Evolutionary conservation across 2,888 invertebrate genomes (phyloP), one percentile per base, ranked within the genome.

Genomic region (Gibbula magus): DNA sequence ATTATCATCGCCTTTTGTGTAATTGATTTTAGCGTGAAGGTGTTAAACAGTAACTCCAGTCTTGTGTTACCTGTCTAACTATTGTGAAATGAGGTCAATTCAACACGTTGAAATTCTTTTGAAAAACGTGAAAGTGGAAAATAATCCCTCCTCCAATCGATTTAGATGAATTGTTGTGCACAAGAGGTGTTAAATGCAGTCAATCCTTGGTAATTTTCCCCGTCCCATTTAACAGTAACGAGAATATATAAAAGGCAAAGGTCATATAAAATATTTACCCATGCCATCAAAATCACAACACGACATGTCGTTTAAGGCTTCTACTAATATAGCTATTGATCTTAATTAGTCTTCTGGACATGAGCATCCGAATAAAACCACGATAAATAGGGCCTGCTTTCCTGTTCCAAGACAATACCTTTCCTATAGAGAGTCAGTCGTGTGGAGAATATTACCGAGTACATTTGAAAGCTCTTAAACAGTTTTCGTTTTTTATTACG

Each of bases 141-240:
- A 45, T 45, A 45, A 45, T 45, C 45, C 45, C 45, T 45, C 5
- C 45, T 45, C 45, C 45, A 10, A 45, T 45, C 45, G 10, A 45
- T 45, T 20, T 25, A 61, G 61, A 29, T 10, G 61, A 18, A 61
- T 22, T 29, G 29, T 61, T 61, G 61, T 61, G 29, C 61, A 61
- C 29, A 29, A 25, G 18, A 29, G 61, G 61, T 61, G 61, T 29
- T 29, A 61, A 22, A 29, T 29, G n/a, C 61, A 29, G 29, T 25
- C 16, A 16, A 29, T 61, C 29, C 22, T 61, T 2, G 18, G 61
- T 61, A 29, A 61, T 61, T 29, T 22, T 29, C 4, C 29, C 25
- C 61, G 61, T 61, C 61, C 61, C 61, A 61, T 61, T 61, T 61
- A 61, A 61, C 61, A 29, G 25, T 29, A 61, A 61, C n/a, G 61